A percentile compares a stretch with the other conserved stretches of the same genome.
Evolutionary conservation across 1,140 invertebrate species (phyloP).

Genomic region (Zaprionus gabonicus): DNA sequence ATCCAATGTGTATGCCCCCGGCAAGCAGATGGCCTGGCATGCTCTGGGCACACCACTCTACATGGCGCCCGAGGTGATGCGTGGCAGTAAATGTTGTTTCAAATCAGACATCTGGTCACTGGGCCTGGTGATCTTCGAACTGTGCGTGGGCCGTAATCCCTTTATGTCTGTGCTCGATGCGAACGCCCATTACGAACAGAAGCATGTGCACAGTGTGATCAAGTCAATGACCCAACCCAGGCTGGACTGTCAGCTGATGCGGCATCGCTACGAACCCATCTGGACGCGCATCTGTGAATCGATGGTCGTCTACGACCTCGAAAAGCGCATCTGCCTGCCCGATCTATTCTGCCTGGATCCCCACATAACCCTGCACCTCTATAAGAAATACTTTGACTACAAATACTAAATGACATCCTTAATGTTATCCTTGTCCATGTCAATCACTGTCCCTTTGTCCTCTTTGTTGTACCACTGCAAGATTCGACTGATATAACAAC

Average conservation of each 20-base stretch:
- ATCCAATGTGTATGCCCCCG: slow-evolving; percentile 63
- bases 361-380: slow-evolving; percentile 55
- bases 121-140: slow-evolving; percentile 91
- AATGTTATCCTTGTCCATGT: background rate
- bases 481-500: slow-evolving; percentile 5
- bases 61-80: slow-evolving; percentile 92
- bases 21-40: slow-evolving; percentile 44
- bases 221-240: slow-evolving; percentile 46
- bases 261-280: slow-evolving; percentile 46
- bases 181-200: slow-evolving; percentile 31
- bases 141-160: slow-evolving; percentile 88
- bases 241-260: slow-evolving; percentile 61
- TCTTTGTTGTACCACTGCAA: background rate
- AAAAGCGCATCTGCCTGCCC: slow-evolving; percentile 62
- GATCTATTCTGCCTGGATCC: slow-evolving; percentile 57
- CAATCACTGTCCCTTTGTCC: background rate
- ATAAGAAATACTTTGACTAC: slow-evolving; percentile 74
- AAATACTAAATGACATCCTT: slow-evolving; percentile 44
- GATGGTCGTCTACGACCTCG: slow-evolving; percentile 68
- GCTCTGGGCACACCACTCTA: slow-evolving; percentile 90
- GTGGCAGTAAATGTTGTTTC: slow-evolving; percentile 88
- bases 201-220: slow-evolving; percentile 60
- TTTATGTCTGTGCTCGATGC: slow-evolving; percentile 85
- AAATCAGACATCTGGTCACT: slow-evolving; percentile 93
- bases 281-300: slow-evolving; percentile 66